phyloP scores from a whole-genome alignment of 2,888 invertebrate genomes.

The Pandemis cinnamomeana region DNA sequence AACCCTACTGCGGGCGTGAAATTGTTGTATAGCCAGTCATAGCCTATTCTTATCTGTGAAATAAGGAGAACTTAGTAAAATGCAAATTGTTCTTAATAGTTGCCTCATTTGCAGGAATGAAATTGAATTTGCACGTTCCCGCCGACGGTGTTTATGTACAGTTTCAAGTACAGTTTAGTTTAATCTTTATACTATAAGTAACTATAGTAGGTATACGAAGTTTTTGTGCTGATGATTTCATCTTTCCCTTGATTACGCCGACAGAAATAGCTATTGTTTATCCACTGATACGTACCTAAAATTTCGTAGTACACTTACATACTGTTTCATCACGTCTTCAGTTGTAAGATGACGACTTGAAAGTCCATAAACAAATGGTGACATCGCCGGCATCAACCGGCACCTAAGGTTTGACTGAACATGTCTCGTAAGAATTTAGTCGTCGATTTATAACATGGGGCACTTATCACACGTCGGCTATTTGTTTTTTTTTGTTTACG shows the following conservation, averaged over 20 bases:
- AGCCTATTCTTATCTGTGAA: conserved; percentile 35
- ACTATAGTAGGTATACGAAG: not conserved
- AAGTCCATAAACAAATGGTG: not conserved
- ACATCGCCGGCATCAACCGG: not conserved
- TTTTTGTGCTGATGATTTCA: not conserved
- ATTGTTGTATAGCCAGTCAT: conserved; percentile 38
- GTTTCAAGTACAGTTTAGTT: not conserved
- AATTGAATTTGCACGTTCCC: conserved; percentile 25
- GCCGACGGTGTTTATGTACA: conserved; percentile 12
- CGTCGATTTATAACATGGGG: not conserved
- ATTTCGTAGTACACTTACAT: not conserved
- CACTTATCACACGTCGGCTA: no score
- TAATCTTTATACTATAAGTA: not conserved
- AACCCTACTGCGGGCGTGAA: conserved; percentile 34
- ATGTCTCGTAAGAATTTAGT: not conserved
- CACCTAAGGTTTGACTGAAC: not conserved
- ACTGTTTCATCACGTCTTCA: not conserved
- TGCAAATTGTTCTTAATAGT: conserved; percentile 37
- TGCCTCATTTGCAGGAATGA: conserved; percentile 24
- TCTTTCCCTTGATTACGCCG: not conserved
- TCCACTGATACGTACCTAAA: not conserved
- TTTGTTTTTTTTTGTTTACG: no score
- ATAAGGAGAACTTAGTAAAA: conserved; percentile 24
- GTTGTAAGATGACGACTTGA: not conserved
- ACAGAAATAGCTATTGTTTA: not conserved